Conservation (phyloP, 2,888 invertebrate genomes). For the Lutraria lutraria region DNA sequence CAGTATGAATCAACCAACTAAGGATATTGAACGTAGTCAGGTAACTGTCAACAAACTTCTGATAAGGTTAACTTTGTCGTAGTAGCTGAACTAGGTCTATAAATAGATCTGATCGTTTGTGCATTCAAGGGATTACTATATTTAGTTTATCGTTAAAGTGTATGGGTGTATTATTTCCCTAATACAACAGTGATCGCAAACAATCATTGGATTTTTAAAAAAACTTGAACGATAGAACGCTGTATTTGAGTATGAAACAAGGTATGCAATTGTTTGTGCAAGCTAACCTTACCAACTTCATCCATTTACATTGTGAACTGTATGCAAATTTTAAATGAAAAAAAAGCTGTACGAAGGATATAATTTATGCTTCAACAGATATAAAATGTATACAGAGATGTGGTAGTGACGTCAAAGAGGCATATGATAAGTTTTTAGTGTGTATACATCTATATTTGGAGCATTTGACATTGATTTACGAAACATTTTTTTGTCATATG, state of each 20-base stretch:
- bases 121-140: constrained; percentile 3
- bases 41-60: background rate
- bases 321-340: background rate
- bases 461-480: background rate
- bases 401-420: constrained; percentile 33
- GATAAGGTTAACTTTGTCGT: background rate
- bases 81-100: background rate
- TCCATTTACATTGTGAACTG: background rate
- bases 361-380: constrained; percentile 44
- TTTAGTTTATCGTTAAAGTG: background rate
- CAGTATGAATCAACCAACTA: background rate
- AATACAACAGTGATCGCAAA: background rate
- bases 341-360: constrained; percentile 6
- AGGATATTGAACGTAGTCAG: background rate
- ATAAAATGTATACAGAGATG: constrained; percentile 33
- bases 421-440: constrained; percentile 29
- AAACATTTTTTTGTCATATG: background rate
- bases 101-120: background rate
- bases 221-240: background rate
- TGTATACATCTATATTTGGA: constrained; percentile 14
- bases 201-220: background rate
- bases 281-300: background rate
- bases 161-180: background rate
- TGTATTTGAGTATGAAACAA: background rate
- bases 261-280: constrained; percentile 6